Conservation (phyloP, 2,113 vertebrate species). For the Lycaon pictus region DNA sequence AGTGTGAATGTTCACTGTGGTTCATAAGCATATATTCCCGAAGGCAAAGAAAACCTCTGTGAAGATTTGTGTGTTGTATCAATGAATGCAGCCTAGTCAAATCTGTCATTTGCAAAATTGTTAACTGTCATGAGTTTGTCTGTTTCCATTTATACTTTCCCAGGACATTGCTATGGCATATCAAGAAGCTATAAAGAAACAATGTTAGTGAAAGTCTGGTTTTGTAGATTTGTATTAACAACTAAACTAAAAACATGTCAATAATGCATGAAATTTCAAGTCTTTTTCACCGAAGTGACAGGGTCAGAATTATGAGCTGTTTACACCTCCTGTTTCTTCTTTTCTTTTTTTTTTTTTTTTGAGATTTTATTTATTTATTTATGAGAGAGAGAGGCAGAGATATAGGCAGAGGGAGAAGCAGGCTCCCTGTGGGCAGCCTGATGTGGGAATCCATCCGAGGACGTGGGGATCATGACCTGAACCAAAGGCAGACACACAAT, state of each 20-base stretch:
- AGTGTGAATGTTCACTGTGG: neutral
- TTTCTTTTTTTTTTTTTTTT: too few relatives aligned
- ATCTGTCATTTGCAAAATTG: constrained; percentile 44
- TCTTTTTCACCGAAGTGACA: neutral
- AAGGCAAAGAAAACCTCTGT: neutral
- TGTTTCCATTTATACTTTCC: constrained; percentile 25
- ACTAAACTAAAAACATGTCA: neutral
- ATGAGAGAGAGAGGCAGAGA: too few relatives aligned
- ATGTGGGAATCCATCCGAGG: too few relatives aligned
- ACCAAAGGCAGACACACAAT: too few relatives aligned
- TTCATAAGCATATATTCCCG: neutral
- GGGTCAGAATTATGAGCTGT: neutral
- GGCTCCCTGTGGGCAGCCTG: too few relatives aligned
- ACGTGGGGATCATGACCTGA: too few relatives aligned
- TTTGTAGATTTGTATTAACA: neutral
- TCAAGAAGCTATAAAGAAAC: constrained; percentile 46
- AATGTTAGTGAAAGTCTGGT: neutral
- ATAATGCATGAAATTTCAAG: neutral
- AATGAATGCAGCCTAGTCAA: neutral
- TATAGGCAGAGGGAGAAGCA: too few relatives aligned
- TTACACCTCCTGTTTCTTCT: constrained; percentile 8
- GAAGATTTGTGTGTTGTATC: neutral
- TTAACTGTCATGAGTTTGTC: neutral
- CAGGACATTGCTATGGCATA: neutral
- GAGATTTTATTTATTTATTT: too few relatives aligned